Base-by-base conservation (phyloP, 92 coral and sea anemone genomes). In the Epizoanthus rinbou region DNA sequence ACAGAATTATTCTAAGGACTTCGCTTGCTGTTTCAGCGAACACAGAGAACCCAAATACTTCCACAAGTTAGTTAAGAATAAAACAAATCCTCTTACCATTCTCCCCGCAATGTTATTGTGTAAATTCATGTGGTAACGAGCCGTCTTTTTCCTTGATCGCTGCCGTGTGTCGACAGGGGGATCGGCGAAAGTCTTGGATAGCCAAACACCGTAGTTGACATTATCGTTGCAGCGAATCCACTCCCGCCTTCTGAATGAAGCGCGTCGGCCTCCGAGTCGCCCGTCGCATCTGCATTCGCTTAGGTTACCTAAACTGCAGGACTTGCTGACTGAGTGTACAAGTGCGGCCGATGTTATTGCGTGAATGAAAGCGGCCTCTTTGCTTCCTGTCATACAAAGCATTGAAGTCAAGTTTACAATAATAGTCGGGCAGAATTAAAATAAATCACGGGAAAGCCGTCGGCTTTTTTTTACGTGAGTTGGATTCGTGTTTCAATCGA, bases 261-360 rank as follows among this genome's bases (percentile, higher is more conserved):
- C 50, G 33, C 74, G 75, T 19, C 67, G 60, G 18, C 86, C 57
- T 35, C 67, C 78, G 39, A 88, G 74, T n/a, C 86, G 84, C 7
- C 90, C 54, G 43, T 90, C 79, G 74, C 98, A 95, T 13, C 86
- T 87, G 70, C 98, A 95, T 43, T 95, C 97, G 17, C 91, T 82
- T 24, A 95, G 92, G 68, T 93, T 90, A n/a, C 98, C 98, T 24
- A 80, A 85, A 45, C 95, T 88, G 84, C 98, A 95, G 0, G 98
- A 91, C 84, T 83, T 90, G 83, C 95, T 93, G 60, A 92, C 98
- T 19, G 98, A 97, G 80, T 95, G 98, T 22, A 91, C 98, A 37
- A 95, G 95, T 31, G 97, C 98, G 31, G 98, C 98, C n/a, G 98
- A 91, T 3, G 98, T 94, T 45, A 97, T 86, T 24, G 99, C 99